These are phyloP conservation scores for Trididemnum miniatum DNA, from an alignment of 23 tunicate genomes.

Conservation along the genomic window DNA sequence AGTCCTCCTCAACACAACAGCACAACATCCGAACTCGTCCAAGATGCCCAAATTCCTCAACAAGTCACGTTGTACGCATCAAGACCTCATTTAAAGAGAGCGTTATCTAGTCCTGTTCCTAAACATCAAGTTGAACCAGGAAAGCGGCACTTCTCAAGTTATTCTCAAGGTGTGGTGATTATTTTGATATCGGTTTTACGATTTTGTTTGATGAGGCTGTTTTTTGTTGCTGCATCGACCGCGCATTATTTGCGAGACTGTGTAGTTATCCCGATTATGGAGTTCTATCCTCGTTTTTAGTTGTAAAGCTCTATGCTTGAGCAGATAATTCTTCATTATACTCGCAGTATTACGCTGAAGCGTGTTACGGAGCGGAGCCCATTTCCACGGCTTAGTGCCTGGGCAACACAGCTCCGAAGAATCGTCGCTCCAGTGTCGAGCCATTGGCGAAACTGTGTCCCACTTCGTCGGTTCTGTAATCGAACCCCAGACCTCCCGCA, in stretches of 20 bases:
- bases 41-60: background rate
- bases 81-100: conserved; percentile 19
- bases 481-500: background rate
- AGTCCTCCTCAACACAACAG: background rate
- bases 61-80: background rate
- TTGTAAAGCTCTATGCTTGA: no score
- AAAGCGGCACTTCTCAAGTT: conserved; percentile 8
- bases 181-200: no score
- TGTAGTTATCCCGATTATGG: no score
- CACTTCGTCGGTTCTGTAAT: no score
- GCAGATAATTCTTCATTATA: background rate
- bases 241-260: no score
- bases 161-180: conserved; percentile 20
- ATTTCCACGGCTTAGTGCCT: background rate
- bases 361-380: background rate
- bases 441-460: background rate
- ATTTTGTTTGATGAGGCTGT: no score
- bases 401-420: background rate
- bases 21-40: background rate
- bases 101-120: conserved; percentile 4
- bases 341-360: background rate
- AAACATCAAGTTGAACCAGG: background rate
- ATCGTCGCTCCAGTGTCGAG: background rate
- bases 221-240: no score
- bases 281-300: no score